Conservation (phyloP, 2,888 invertebrate species). For the Quadriops clusia region DNA sequence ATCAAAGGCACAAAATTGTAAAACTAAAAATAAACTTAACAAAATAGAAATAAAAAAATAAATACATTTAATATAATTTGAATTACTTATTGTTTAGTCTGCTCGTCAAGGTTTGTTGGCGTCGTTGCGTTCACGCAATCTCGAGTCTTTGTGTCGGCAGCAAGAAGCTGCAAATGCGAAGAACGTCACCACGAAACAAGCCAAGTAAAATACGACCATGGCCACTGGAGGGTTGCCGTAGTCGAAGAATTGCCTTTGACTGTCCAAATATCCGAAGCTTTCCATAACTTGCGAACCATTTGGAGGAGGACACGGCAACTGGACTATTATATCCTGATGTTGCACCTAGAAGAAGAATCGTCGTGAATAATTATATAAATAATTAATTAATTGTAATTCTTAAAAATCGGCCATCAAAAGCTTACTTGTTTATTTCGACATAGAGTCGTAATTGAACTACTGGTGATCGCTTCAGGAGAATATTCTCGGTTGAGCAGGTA, state of each 20-base stretch:
- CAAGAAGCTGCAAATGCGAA: constrained; percentile 49
- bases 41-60: too few relatives aligned
- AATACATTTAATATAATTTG: too few relatives aligned
- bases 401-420: neutral
- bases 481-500: constrained; percentile 55
- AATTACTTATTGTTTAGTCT: too few relatives aligned
- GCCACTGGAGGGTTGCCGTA: constrained; percentile 46
- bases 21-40: too few relatives aligned
- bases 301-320: constrained; percentile 67
- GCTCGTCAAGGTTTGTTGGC: constrained; percentile 53
- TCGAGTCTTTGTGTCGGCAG: constrained; percentile 39
- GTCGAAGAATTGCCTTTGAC: constrained; percentile 42
- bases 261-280: constrained; percentile 39
- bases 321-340: constrained; percentile 77
- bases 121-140: constrained; percentile 41
- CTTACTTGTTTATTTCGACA: constrained; percentile 63
- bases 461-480: constrained; percentile 48
- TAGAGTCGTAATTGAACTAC: constrained; percentile 41
- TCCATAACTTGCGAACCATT: constrained; percentile 62
- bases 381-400: constrained; percentile 4
- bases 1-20: too few relatives aligned
- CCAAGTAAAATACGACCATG: constrained; percentile 47
- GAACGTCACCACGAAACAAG: constrained; percentile 49
- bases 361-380: too few relatives aligned
- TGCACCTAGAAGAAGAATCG: constrained; percentile 56